These are phyloP conservation scores for Bicyclus anynana DNA, from an alignment of 1,140 invertebrate genomes.

Conservation along the genomic window DNA sequence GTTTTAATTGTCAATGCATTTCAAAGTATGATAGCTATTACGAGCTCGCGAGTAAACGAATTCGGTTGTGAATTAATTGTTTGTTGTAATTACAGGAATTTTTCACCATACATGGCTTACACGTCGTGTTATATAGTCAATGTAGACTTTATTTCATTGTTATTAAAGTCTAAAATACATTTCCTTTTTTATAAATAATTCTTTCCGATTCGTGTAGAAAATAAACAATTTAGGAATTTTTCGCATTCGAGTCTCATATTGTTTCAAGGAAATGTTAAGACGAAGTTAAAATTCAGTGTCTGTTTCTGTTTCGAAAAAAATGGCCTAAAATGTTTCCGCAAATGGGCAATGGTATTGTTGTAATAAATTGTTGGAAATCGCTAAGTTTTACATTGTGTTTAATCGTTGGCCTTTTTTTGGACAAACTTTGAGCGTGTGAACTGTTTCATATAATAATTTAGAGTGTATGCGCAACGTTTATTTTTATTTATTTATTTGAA, in stretches of 20 bases:
- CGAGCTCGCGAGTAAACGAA: constrained; percentile 30
- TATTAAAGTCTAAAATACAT: constrained; percentile 2
- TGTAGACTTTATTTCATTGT: not conserved
- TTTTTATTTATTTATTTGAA: too few relatives aligned
- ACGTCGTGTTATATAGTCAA: not conserved
- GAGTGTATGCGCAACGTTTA: too few relatives aligned
- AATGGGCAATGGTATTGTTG: not conserved
- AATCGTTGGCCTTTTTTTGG: too few relatives aligned
- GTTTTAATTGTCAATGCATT: not conserved
- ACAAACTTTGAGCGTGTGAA: too few relatives aligned
- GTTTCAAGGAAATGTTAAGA: constrained; percentile 5
- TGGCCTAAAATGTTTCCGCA: not conserved
- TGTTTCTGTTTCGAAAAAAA: constrained; percentile 2
- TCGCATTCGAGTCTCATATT: not conserved
- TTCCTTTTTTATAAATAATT: not conserved
- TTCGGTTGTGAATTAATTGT: constrained; percentile 33
- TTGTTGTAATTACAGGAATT: constrained; percentile 21
- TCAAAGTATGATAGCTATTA: constrained; percentile 22
- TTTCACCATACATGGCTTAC: not conserved
- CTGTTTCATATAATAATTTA: too few relatives aligned
- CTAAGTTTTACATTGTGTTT: not conserved
- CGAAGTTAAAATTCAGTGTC: not conserved
- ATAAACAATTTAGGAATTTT: constrained; percentile 5
- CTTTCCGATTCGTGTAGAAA: not conserved
- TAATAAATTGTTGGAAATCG: not conserved